Evolutionary conservation across 1,140 invertebrate species (phyloP).

Genomic region (Chionoecetes opilio): DNA sequence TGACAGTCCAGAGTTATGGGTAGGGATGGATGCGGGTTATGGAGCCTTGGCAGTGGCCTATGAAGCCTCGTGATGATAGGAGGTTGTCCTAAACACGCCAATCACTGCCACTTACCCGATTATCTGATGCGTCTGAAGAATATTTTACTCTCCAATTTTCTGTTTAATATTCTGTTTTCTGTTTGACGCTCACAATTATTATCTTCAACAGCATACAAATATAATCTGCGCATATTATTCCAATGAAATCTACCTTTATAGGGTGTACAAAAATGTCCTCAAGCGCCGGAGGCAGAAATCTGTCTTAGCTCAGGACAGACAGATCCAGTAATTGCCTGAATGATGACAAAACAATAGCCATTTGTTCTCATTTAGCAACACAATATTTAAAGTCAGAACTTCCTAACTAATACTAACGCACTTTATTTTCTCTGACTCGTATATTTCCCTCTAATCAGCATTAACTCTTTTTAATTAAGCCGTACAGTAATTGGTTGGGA

Average conservation of each 20-base stretch:
- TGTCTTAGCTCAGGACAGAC: background rate
- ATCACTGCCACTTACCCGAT: too few relatives aligned
- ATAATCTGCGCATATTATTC: background rate
- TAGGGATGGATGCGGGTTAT: background rate
- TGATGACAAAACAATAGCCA: background rate
- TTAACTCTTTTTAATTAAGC: conserved; percentile 5
- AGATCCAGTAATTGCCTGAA: background rate
- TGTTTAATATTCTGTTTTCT: too few relatives aligned
- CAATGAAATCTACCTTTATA: background rate
- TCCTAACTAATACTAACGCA: background rate
- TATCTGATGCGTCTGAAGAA: too few relatives aligned
- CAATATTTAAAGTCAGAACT: background rate
- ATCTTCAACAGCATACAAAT: background rate
- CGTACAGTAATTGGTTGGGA: background rate
- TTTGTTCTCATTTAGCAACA: background rate
- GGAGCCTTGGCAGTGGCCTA: background rate
- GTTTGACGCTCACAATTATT: too few relatives aligned
- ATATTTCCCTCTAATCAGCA: background rate
- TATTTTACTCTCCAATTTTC: too few relatives aligned
- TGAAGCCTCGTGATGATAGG: background rate
- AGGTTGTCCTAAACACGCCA: too few relatives aligned
- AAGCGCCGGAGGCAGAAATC: background rate
- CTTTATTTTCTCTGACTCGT: background rate
- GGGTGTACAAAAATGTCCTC: background rate
- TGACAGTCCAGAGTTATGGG: background rate